A percentile compares a stretch with the other conserved stretches of the same genome.
These are phyloP conservation scores for Ophioderma brevispina DNA, from an alignment of 35 echinoderm and acorn worm genomes.

Conservation along the genomic window DNA sequence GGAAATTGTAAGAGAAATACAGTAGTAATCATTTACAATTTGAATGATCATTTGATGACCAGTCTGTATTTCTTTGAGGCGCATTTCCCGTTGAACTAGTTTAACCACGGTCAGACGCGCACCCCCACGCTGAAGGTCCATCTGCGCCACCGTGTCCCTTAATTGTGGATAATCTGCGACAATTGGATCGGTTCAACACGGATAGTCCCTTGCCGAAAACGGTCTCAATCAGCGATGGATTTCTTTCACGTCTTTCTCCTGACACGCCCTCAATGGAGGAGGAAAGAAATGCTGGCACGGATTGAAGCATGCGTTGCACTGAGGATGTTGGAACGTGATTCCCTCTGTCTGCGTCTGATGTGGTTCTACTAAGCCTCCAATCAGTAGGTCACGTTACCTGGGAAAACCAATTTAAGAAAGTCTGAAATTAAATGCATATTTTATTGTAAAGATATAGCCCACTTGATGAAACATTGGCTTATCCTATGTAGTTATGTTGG, in stretches of 20 bases:
- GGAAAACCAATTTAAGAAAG: background rate
- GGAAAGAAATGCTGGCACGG: background rate
- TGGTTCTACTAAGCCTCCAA: constrained; percentile 1
- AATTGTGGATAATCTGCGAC: constrained; percentile 20
- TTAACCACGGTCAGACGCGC: background rate
- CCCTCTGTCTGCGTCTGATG: background rate
- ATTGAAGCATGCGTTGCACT: background rate
- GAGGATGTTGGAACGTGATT: background rate
- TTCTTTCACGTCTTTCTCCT: constrained; percentile 6
- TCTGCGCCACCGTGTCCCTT: constrained; percentile 1
- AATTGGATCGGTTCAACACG: background rate
- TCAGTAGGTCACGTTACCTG: background rate
- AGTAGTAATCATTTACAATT: too few species aligned
- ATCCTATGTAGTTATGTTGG: too few species aligned
- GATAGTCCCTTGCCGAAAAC: background rate
- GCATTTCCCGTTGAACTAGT: background rate
- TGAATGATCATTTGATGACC: background rate
- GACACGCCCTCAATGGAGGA: background rate
- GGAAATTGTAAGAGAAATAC: too few species aligned
- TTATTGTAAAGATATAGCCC: too few species aligned
- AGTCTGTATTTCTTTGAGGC: background rate
- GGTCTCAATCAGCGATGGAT: background rate
- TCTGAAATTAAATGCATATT: too few species aligned
- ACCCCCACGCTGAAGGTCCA: background rate
- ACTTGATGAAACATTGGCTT: too few species aligned